Percentiles rank a stretch among this genome's conserved stretches.
These are phyloP conservation scores for Diloba caeruleocephala DNA, from an alignment of 2,888 invertebrate genomes.

Conservation along the genomic window DNA sequence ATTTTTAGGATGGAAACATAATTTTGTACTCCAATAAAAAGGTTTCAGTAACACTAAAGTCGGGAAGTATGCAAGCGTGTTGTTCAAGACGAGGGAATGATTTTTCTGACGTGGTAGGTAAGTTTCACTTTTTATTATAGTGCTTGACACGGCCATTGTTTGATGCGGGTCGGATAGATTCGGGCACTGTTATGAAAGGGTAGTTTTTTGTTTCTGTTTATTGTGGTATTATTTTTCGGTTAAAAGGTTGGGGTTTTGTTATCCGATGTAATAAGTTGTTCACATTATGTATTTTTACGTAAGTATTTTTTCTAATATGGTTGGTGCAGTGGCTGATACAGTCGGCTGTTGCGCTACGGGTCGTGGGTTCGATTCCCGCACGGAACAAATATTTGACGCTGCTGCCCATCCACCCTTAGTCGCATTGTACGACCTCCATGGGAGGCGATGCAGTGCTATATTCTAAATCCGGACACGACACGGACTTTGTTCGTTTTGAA, in stretches of 20 bases:
- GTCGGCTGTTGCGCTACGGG: too few species aligned
- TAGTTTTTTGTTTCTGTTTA: slow-evolving; percentile 19
- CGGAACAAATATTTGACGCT: too few species aligned
- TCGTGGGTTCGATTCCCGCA: too few species aligned
- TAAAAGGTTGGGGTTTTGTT: neutral
- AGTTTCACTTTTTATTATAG: slow-evolving; percentile 14
- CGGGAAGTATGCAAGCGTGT: slow-evolving; percentile 32
- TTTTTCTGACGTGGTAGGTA: slow-evolving; percentile 19
- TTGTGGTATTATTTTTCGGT: slow-evolving; percentile 1
- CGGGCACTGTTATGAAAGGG: neutral
- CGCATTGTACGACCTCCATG: too few species aligned
- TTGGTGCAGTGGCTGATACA: too few species aligned
- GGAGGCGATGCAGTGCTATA: too few species aligned
- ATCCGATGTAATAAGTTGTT: slow-evolving; percentile 11
- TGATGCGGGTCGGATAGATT: slow-evolving; percentile 2
- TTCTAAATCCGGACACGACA: too few species aligned
- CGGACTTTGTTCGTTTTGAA: too few species aligned
- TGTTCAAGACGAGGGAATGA: slow-evolving; percentile 27
- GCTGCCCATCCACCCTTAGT: too few species aligned
- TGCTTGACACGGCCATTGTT: slow-evolving; percentile 15
- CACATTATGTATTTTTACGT: slow-evolving; percentile 16
- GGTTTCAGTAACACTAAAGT: slow-evolving; percentile 37
- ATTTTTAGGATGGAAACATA: neutral
- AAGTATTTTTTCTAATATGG: too few species aligned
- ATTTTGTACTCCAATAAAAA: slow-evolving; percentile 52